phyloP scores from a whole-genome alignment of 2,888 invertebrate genomes.

The Nemurella pictetii region DNA sequence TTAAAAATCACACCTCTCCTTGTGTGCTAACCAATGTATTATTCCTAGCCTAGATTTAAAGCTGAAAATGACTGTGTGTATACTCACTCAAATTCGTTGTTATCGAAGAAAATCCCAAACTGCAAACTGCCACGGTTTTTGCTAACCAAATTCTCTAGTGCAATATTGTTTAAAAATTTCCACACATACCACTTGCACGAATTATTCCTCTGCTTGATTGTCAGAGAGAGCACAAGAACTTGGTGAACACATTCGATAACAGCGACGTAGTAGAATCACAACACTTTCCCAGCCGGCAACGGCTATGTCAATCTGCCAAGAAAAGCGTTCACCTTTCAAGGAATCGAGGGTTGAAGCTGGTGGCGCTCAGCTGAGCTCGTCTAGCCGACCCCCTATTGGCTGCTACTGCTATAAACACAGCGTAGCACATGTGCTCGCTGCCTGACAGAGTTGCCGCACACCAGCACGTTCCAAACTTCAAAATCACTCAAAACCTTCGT shows the following conservation, averaged over 20 bases:
- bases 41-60: not conserved
- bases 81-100: constrained; percentile 17
- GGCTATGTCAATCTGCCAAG: too few species aligned
- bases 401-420: not conserved
- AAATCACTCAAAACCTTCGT: not conserved
- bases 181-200: not conserved
- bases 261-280: not conserved
- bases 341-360: not conserved
- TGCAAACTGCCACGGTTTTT: not conserved
- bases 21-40: not conserved
- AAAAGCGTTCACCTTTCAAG: not conserved
- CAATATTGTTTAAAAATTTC: not conserved
- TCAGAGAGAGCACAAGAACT: not conserved
- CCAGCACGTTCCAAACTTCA: not conserved
- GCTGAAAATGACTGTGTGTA: not conserved
- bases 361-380: not conserved
- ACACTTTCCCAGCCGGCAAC: not conserved
- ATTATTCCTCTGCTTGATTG: not conserved
- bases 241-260: not conserved
- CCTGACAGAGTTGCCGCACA: not conserved
- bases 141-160: not conserved
- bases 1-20: not conserved
- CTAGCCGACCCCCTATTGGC: not conserved
- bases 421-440: not conserved
- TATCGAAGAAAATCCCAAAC: constrained; percentile 27